A percentile compares a stretch with the other conserved stretches of the same genome.
phyloP scores from a whole-genome alignment of 2,888 invertebrate genomes.

The Lycia hirtaria region DNA sequence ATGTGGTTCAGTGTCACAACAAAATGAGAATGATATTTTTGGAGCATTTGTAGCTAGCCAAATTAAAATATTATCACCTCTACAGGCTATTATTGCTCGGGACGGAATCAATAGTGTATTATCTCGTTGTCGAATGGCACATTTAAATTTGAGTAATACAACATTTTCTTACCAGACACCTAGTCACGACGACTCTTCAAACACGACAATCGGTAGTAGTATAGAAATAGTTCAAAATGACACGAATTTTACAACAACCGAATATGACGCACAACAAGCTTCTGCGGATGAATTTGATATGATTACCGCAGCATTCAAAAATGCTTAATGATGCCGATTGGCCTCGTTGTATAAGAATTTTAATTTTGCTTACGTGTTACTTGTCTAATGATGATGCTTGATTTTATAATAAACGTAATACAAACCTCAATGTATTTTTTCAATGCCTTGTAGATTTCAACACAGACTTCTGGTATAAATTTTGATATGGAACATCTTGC shows the following conservation, averaged over 20 bases:
- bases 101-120: constrained; percentile 28
- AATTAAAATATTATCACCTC: constrained; percentile 29
- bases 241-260: not conserved
- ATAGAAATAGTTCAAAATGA: constrained; percentile 17
- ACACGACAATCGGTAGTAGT: constrained; percentile 26
- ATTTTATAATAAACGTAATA: constrained; percentile 14
- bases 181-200: constrained; percentile 28
- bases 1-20: no score
- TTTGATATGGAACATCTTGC: constrained; percentile 8
- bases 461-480: not conserved
- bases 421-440: constrained; percentile 10
- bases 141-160: constrained; percentile 33
- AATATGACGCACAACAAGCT: constrained; percentile 18
- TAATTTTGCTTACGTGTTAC: constrained; percentile 22
- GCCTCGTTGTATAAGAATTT: constrained; percentile 31
- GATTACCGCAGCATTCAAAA: not conserved
- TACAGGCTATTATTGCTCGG: constrained; percentile 32
- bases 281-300: constrained; percentile 7
- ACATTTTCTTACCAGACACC: constrained; percentile 34
- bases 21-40: constrained; percentile 33
- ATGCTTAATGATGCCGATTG: constrained; percentile 21
- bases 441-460: constrained; percentile 3
- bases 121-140: constrained; percentile 23
- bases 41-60: constrained; percentile 32
- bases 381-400: constrained; percentile 14